A percentile compares a stretch with the other conserved stretches of the same genome.
phyloP scores from a whole-genome alignment of 1,140 invertebrate genomes.

The Drosophila sturtevanti region DNA sequence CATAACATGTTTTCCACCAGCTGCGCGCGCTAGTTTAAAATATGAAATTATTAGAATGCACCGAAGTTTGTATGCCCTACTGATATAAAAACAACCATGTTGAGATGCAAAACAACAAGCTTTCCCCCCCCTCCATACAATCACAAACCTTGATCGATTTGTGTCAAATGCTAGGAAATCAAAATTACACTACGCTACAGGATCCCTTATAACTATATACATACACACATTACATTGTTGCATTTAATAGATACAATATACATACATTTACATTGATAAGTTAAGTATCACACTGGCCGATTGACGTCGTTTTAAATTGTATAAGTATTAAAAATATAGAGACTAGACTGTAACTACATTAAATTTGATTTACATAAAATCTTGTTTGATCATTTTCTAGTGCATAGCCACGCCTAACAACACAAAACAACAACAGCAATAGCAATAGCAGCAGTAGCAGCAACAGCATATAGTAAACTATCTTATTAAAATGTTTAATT shows the following conservation, averaged over 20 bases:
- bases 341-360: constrained; percentile 49
- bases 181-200: too few relatives aligned
- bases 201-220: too few relatives aligned
- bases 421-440: not conserved
- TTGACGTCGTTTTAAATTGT: too few relatives aligned
- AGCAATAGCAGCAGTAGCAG: not conserved
- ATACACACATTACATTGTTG: too few relatives aligned
- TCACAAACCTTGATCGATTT: too few relatives aligned
- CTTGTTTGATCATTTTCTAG: constrained; percentile 31
- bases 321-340: constrained; percentile 25
- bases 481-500: constrained; percentile 26
- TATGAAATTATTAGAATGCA: not conserved
- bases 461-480: not conserved
- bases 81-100: too few relatives aligned
- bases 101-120: too few relatives aligned
- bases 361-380: constrained; percentile 66
- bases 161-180: too few relatives aligned
- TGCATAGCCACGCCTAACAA: constrained; percentile 20
- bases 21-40: constrained; percentile 3
- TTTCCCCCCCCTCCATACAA: too few relatives aligned
- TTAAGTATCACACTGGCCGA: too few relatives aligned
- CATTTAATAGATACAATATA: too few relatives aligned
- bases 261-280: too few relatives aligned
- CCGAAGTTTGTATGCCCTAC: not conserved
- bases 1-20: constrained; percentile 56